Percentiles rank a stretch among this genome's conserved stretches.
phyloP scores from a whole-genome alignment of 2,797 vertebrate species.

The Cossypha polioptera region DNA sequence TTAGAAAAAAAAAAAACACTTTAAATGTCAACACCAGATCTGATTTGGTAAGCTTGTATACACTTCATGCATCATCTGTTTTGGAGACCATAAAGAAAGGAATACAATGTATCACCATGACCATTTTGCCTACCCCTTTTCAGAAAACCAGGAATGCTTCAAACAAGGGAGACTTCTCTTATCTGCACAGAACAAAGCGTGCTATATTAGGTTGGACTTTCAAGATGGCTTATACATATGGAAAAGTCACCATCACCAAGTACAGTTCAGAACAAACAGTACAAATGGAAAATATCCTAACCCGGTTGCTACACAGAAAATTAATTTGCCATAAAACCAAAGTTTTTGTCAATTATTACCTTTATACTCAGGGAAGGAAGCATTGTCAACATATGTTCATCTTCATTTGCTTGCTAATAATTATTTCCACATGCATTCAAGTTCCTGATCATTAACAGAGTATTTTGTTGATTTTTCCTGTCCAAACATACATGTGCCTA shows the following conservation, averaged over 20 bases:
- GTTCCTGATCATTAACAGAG: not conserved
- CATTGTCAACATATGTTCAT: not conserved
- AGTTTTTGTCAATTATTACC: not conserved
- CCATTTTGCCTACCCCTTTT: not conserved
- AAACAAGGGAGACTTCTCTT: not conserved
- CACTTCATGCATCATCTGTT: not conserved
- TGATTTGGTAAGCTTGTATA: not conserved
- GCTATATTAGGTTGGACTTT: not conserved
- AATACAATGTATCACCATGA: not conserved
- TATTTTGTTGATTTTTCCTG: not conserved
- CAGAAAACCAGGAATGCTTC: not conserved
- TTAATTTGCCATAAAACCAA: not conserved
- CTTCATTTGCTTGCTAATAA: not conserved
- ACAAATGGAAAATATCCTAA: not conserved
- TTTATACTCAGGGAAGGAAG: not conserved
- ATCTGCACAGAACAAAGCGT: fast-evolving
- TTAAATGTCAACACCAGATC: not conserved
- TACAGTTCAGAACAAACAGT: not conserved
- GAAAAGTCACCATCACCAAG: not conserved
- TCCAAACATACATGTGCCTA: not conserved
- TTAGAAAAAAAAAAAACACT: fast-evolving
- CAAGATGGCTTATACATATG: not conserved
- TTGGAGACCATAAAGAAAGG: not conserved
- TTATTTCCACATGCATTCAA: not conserved
- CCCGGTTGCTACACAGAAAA: fast-evolving